Percentiles rank a stretch among this genome's conserved stretches.
phyloP scores from a whole-genome alignment of 2,113 vertebrate species.

The Leucoraja erinaceus region DNA sequence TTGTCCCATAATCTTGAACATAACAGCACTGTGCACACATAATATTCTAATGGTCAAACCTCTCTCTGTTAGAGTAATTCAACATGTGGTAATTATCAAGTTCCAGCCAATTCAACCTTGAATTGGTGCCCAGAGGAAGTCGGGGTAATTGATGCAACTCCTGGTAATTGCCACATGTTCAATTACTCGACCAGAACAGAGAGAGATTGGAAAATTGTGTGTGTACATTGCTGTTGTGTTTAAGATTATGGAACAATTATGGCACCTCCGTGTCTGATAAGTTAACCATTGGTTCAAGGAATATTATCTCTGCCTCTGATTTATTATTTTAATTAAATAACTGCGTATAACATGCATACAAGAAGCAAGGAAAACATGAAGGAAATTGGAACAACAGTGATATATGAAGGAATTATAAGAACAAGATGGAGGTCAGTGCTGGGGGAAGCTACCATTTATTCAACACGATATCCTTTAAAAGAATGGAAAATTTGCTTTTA shows the following conservation, averaged over 20 bases:
- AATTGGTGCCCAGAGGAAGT: too few relatives aligned
- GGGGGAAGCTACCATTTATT: neutral
- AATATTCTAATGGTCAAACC: too few relatives aligned
- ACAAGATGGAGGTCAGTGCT: neutral
- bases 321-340: neutral
- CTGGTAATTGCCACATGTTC: neutral
- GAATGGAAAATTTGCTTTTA: too few relatives aligned
- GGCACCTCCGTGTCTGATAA: neutral
- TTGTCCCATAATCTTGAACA: too few relatives aligned
- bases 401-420: neutral
- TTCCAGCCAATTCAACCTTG: too few relatives aligned
- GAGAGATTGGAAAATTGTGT: too few relatives aligned
- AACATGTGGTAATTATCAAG: too few relatives aligned
- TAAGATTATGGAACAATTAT: neutral
- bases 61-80: too few relatives aligned
- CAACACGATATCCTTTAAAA: neutral
- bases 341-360: neutral
- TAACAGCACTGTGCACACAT: too few relatives aligned
- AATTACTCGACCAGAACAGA: neutral
- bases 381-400: neutral
- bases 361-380: neutral
- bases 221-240: too few relatives aligned
- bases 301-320: neutral
- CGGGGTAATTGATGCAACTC: too few relatives aligned
- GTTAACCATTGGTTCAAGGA: neutral